Conservation (phyloP, 2,113 vertebrate species). For the Sebastes schlegelii region DNA sequence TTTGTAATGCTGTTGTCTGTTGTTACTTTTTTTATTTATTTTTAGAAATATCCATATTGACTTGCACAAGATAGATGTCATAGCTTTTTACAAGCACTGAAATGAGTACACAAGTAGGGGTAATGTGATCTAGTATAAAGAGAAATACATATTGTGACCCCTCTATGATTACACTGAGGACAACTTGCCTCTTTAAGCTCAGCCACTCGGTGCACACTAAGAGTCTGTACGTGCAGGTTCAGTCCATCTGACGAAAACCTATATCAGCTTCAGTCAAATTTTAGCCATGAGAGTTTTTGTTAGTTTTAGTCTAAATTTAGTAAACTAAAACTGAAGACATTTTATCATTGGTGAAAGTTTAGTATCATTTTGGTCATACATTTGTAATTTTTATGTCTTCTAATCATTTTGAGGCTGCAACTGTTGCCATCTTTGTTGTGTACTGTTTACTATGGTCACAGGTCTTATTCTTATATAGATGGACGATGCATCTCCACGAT, state of each 20-base stretch:
- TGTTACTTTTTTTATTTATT: background rate
- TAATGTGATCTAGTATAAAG: background rate
- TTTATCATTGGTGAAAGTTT: background rate
- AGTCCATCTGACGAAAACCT: background rate
- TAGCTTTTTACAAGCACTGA: background rate
- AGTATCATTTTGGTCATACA: background rate
- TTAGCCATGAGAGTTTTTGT: background rate
- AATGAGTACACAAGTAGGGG: background rate
- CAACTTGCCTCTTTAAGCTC: background rate
- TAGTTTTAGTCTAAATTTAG: background rate
- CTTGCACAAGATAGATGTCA: background rate
- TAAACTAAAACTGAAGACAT: background rate
- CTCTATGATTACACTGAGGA: background rate
- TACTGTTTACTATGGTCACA: background rate
- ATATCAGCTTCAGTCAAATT: background rate
- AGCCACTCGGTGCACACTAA: background rate
- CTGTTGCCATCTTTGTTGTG: background rate
- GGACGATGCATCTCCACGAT: too few species aligned
- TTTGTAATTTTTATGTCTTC: background rate
- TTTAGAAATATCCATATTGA: conserved; percentile 1
- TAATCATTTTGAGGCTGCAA: background rate
- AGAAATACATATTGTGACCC: background rate
- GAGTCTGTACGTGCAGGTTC: too few species aligned
- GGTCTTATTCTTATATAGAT: too few species aligned
- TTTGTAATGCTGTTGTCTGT: background rate